These are phyloP conservation scores for Eonycteris spelaea DNA, from an alignment of 2,113 vertebrate genomes.

Conservation along the genomic window DNA sequence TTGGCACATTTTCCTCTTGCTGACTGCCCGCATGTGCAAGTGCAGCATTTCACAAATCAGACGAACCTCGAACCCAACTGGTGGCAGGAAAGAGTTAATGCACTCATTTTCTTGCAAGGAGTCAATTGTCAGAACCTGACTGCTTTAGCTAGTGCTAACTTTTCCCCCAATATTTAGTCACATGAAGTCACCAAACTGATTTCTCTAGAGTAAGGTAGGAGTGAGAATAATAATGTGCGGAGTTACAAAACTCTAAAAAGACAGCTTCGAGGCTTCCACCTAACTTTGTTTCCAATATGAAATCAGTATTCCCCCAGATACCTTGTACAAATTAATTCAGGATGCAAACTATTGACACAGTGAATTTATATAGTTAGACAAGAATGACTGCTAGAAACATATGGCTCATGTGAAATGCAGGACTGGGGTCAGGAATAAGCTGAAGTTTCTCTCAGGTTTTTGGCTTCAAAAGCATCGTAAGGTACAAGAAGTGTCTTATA, in stretches of 20 bases:
- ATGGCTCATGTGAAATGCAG: neutral
- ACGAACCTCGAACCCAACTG: slow-evolving; percentile 9
- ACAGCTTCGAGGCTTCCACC: neutral
- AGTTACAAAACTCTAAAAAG: slow-evolving; percentile 18
- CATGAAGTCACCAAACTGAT: slow-evolving; percentile 30
- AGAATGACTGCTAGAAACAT: neutral
- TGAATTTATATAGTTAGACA: slow-evolving; percentile 4
- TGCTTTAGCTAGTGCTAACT: slow-evolving; percentile 10
- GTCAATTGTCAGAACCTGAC: neutral
- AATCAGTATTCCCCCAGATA: neutral
- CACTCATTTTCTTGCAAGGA: slow-evolving; percentile 36
- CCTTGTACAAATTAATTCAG: slow-evolving; percentile 6
- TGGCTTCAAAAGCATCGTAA: neutral
- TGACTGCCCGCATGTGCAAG: neutral
- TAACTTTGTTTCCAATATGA: slow-evolving; percentile 42
- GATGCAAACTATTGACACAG: neutral
- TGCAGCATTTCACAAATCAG: neutral
- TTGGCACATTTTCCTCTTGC: neutral
- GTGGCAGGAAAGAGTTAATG: neutral
- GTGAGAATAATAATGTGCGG: slow-evolving; percentile 34
- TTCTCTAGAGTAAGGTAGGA: slow-evolving; percentile 28
- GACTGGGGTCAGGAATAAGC: neutral
- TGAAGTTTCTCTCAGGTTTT: neutral
- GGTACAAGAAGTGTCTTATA: neutral
- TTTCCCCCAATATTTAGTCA: slow-evolving; percentile 21